These are phyloP conservation scores for Pelecanoides urinatrix DNA, from an alignment of 2,113 vertebrate genomes.

Conservation along the genomic window DNA sequence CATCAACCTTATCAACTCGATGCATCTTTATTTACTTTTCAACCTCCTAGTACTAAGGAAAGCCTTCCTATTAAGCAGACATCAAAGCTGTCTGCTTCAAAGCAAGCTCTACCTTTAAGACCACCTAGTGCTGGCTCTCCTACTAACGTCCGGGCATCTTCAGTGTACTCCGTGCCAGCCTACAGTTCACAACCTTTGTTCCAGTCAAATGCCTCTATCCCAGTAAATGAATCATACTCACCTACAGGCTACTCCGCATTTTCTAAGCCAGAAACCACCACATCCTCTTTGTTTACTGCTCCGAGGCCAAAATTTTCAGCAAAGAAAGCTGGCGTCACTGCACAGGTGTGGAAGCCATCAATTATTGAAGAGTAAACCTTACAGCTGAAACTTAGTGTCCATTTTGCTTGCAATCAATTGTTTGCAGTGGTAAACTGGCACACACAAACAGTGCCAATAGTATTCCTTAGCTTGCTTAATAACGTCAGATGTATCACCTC, in stretches of 20 bases:
- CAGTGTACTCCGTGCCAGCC: slow-evolving; percentile 76
- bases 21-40: slow-evolving; percentile 92
- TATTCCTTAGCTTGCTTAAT: slow-evolving; percentile 58
- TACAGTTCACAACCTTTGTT: slow-evolving; percentile 79
- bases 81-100: slow-evolving; percentile 62
- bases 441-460: slow-evolving; percentile 6
- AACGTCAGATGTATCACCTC: slow-evolving; percentile 56
- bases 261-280: slow-evolving; percentile 78
- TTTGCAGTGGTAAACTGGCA: slow-evolving; percentile 67
- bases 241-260: slow-evolving; percentile 73
- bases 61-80: slow-evolving; percentile 69
- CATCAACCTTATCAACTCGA: slow-evolving; percentile 95
- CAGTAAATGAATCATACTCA: slow-evolving; percentile 67
- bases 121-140: slow-evolving; percentile 62
- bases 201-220: slow-evolving; percentile 69
- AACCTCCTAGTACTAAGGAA: slow-evolving; percentile 82
- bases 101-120: slow-evolving; percentile 71
- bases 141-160: slow-evolving; percentile 39
- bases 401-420: slow-evolving; percentile 57
- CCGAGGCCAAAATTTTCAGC: slow-evolving; percentile 96
- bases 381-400: slow-evolving; percentile 63
- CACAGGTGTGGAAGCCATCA: slow-evolving; percentile 96
- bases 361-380: slow-evolving; percentile 77
- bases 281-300: slow-evolving; percentile 68
- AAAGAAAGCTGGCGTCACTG: slow-evolving; percentile 86